Conservation (phyloP, 2,797 vertebrate genomes). For the Bothrops alternatus region DNA sequence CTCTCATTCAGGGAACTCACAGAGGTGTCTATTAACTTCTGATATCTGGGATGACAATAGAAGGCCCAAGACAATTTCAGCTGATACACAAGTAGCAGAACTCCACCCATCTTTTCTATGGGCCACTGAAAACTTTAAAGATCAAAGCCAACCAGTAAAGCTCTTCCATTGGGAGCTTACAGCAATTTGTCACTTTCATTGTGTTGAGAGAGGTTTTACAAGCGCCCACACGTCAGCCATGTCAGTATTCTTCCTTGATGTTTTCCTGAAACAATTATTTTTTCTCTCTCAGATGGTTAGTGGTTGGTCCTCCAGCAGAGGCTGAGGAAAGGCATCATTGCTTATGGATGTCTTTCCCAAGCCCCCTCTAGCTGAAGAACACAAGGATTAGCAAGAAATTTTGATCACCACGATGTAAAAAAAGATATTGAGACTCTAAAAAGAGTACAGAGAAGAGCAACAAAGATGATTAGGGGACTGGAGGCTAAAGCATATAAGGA, state of each 20-base stretch:
- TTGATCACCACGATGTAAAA: too few species aligned
- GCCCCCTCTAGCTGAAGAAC: not conserved
- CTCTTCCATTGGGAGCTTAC: not conserved
- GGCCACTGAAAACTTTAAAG: not conserved
- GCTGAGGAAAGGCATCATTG: not conserved
- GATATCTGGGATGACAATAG: not conserved
- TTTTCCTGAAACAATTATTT: not conserved
- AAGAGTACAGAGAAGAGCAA: too few species aligned
- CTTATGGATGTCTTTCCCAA: not conserved
- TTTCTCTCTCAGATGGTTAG: not conserved
- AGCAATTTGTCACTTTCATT: not conserved
- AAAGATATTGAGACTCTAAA: too few species aligned
- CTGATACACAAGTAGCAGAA: not conserved
- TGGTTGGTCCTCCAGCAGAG: not conserved
- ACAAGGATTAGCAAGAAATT: not conserved
- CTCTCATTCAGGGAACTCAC: not conserved
- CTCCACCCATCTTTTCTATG: not conserved
- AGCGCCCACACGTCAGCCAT: not conserved
- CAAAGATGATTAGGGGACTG: too few species aligned
- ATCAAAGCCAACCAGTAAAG: not conserved
- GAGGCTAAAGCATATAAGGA: too few species aligned
- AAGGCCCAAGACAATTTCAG: not conserved
- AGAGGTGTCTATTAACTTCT: not conserved
- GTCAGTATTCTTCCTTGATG: not conserved
- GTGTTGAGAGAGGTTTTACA: not conserved